Percentiles rank a stretch among this genome's conserved stretches.
These are phyloP conservation scores for Bugulina stolonifera DNA, from an alignment of 2,888 invertebrate species.

Conservation along the genomic window DNA sequence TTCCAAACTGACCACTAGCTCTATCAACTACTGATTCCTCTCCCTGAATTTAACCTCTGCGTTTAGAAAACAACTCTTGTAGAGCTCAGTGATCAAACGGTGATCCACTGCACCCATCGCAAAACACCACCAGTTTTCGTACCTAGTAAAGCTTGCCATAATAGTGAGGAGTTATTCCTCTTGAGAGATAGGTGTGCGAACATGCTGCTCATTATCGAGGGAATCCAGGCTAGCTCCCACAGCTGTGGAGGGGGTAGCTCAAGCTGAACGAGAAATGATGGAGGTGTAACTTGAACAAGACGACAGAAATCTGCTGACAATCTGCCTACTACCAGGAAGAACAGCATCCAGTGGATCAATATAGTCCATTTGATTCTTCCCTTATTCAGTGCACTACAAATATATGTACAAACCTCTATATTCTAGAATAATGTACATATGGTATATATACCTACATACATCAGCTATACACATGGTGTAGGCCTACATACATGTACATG, in stretches of 20 bases:
- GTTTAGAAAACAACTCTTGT: too few species aligned
- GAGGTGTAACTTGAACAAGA: slow-evolving; percentile 83
- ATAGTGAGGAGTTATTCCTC: slow-evolving; percentile 65
- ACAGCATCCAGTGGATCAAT: slow-evolving; percentile 83
- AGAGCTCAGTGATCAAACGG: too few species aligned
- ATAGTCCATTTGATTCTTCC: slow-evolving; percentile 88
- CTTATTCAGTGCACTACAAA: slow-evolving; percentile 88
- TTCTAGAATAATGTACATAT: too few species aligned
- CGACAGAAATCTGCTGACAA: slow-evolving; percentile 85
- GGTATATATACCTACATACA: too few species aligned
- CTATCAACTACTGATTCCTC: too few species aligned
- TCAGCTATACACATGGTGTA: too few species aligned
- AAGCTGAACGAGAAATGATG: slow-evolving; percentile 80
- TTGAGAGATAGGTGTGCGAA: slow-evolving; percentile 79
- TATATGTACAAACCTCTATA: too few species aligned
- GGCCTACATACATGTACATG: too few species aligned
- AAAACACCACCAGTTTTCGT: too few species aligned
- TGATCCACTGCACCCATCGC: too few species aligned
- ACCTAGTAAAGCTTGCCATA: slow-evolving; percentile 36
- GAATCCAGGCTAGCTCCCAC: slow-evolving; percentile 92
- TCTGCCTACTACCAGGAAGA: slow-evolving; percentile 83
- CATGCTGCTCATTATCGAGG: slow-evolving; percentile 75
- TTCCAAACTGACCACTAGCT: too few species aligned
- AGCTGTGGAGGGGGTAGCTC: slow-evolving; percentile 81
- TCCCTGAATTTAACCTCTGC: too few species aligned